Base-by-base conservation (phyloP, 35 echinoderm and acorn worm species). In the Apostichopus japonicus region DNA sequence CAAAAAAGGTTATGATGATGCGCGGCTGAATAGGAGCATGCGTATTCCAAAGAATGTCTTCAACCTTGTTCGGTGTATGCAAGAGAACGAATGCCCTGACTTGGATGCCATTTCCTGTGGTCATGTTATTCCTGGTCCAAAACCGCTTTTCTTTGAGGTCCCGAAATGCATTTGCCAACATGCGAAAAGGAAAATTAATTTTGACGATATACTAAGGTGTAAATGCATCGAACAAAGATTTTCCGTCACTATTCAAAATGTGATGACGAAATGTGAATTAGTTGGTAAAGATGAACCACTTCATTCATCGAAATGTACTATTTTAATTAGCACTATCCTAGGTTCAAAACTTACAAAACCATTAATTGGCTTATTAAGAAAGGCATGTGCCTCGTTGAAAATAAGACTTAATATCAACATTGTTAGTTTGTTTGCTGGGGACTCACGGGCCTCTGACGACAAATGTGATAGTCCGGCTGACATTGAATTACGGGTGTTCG, bases 41-140 rank as follows among this genome's bases (percentile, higher is more conserved):
- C 81, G 81, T 51, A 17, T 84, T 56, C 81, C 81, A 23, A 58
- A 24, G 22, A 84, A 84, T 58, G 81, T 84, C n/a, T 84, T 61
- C 23, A 84, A 57, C 21, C 54, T 84, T 24, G 81, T 84, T 5
- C 0, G 11, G 53, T 84, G 58, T 22, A 22, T 84, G 5, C 81
- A 84, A 21, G 21, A 84, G 16, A 57, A 84, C 14, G 81, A 61
- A 19, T 84, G 57, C 53, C 4, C 17, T 14, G 0, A 22, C 17
- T 22, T 84, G 16, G 19, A 23, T 21, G 1, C 54, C 6, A 84
- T 9, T 4, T 14, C 53, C 56, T n/a, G n/a, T n/a, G n/a, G n/a
- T n/a, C n/a, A n/a, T n/a, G n/a, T n/a, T n/a, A n/a, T n/a, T n/a
- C n/a, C n/a, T n/a, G n/a, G n/a, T n/a, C n/a, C n/a, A n/a, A n/a